phyloP scores from a whole-genome alignment of 2,888 invertebrate genomes.

The Macaria notata region DNA sequence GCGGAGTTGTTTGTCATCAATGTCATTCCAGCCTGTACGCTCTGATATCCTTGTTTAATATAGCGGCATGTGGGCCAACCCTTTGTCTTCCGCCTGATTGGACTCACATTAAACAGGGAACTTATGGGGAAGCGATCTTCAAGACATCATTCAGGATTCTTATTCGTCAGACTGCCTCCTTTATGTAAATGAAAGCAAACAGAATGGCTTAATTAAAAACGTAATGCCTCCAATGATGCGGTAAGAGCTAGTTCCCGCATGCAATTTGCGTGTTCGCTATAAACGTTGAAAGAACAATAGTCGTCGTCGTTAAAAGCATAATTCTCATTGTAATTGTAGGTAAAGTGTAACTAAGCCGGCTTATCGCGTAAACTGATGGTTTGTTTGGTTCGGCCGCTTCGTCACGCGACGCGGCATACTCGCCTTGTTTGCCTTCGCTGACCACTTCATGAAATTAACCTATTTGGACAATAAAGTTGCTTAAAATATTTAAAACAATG shows the following conservation, averaged over 20 bases:
- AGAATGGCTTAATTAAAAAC: slow-evolving; percentile 24
- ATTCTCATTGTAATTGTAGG: slow-evolving; percentile 49
- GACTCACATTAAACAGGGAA: slow-evolving; percentile 14
- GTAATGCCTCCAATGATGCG: slow-evolving; percentile 26
- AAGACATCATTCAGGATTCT: slow-evolving; percentile 6
- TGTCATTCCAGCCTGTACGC: slow-evolving; percentile 29
- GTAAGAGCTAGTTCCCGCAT: slow-evolving; percentile 36
- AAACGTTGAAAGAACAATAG: slow-evolving; percentile 52
- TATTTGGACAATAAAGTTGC: slow-evolving; percentile 16
- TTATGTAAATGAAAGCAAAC: slow-evolving; percentile 13
- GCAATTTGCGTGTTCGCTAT: slow-evolving; percentile 46
- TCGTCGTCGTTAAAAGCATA: slow-evolving; percentile 49
- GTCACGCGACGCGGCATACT: slow-evolving; percentile 46
- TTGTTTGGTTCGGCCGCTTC: slow-evolving; percentile 44
- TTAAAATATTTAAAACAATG: neutral
- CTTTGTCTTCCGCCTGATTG: slow-evolving; percentile 28
- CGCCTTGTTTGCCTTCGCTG: slow-evolving; percentile 43
- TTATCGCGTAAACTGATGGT: slow-evolving; percentile 53
- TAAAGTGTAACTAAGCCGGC: slow-evolving; percentile 35
- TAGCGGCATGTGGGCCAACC: slow-evolving; percentile 15
- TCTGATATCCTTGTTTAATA: slow-evolving; percentile 21
- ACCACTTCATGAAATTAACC: slow-evolving; percentile 30
- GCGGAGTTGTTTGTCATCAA: slow-evolving; percentile 38
- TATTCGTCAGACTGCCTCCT: slow-evolving; percentile 1
- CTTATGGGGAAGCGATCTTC: slow-evolving; percentile 7